Evolutionary conservation across 1,140 invertebrate species (phyloP).

Genomic region (Brachionus sp.): DNA sequence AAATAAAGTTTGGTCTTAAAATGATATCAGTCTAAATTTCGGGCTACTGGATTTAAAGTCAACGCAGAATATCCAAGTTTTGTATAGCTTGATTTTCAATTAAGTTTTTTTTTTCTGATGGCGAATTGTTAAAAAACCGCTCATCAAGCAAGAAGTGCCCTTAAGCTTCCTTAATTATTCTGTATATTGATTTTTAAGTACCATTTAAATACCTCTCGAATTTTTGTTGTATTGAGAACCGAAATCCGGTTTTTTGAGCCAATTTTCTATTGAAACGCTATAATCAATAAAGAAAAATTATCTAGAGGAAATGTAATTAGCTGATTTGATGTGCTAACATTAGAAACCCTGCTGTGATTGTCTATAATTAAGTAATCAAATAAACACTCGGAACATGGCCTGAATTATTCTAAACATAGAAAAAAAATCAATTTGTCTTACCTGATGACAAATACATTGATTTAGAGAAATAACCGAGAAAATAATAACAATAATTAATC

Average conservation of each 20-base stretch:
- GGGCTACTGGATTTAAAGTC: background rate
- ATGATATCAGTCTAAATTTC: background rate
- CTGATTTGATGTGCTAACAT: background rate
- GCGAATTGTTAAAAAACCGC: background rate
- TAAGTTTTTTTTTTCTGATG: background rate
- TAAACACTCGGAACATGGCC: background rate
- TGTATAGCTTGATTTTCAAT: background rate
- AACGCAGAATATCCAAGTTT: background rate
- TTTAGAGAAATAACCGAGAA: background rate
- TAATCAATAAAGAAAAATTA: background rate
- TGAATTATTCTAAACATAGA: too few species aligned
- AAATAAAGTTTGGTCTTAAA: background rate
- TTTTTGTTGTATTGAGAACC: background rate
- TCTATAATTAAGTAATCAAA: constrained; percentile 29
- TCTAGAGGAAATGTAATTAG: constrained; percentile 28
- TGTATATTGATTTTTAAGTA: constrained; percentile 38
- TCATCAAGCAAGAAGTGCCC: constrained; percentile 14
- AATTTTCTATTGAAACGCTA: constrained; percentile 9
- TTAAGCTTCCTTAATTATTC: constrained; percentile 39
- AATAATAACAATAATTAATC: constrained; percentile 29
- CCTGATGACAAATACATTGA: constrained; percentile 29
- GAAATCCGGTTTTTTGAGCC: constrained; percentile 4
- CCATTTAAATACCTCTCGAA: constrained; percentile 38
- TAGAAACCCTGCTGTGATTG: background rate
- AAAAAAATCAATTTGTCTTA: constrained; percentile 22